phyloP scores from a whole-genome alignment of 2,113 vertebrate genomes.

The Pelmatolapia mariae region DNA sequence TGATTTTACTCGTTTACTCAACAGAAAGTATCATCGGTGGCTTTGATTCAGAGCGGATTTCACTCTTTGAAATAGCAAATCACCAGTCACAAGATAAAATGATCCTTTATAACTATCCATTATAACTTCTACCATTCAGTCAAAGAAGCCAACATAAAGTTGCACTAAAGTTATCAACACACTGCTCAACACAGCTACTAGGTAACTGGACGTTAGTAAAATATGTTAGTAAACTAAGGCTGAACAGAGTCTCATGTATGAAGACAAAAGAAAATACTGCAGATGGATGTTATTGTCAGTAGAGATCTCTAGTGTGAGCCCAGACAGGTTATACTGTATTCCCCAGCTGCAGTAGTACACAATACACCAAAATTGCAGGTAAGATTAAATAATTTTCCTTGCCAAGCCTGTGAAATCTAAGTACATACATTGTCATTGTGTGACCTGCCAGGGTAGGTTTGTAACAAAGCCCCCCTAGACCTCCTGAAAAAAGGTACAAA shows the following conservation, averaged over 20 bases:
- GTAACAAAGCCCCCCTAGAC: constrained; percentile 57
- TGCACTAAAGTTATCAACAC: neutral
- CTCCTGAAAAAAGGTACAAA: constrained; percentile 60
- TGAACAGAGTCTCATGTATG: neutral
- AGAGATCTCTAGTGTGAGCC: neutral
- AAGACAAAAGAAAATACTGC: neutral
- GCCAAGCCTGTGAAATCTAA: constrained; percentile 68
- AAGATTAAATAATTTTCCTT: constrained; percentile 50
- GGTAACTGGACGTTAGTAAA: neutral
- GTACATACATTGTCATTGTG: constrained; percentile 65
- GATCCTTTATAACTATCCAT: neutral
- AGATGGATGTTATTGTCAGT: neutral
- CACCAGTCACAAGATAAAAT: neutral
- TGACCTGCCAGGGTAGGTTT: constrained; percentile 55
- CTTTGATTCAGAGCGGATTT: neutral
- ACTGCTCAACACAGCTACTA: neutral
- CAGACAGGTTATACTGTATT: constrained; percentile 24
- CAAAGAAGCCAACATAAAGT: neutral
- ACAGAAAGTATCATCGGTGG: neutral
- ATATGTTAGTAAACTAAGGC: neutral
- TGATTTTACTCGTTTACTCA: neutral
- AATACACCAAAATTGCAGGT: constrained; percentile 34
- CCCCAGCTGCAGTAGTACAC: constrained; percentile 22
- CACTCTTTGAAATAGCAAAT: neutral
- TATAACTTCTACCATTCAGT: neutral